phyloP scores from a whole-genome alignment of 2,888 invertebrate genomes.

The Formica aserva region DNA sequence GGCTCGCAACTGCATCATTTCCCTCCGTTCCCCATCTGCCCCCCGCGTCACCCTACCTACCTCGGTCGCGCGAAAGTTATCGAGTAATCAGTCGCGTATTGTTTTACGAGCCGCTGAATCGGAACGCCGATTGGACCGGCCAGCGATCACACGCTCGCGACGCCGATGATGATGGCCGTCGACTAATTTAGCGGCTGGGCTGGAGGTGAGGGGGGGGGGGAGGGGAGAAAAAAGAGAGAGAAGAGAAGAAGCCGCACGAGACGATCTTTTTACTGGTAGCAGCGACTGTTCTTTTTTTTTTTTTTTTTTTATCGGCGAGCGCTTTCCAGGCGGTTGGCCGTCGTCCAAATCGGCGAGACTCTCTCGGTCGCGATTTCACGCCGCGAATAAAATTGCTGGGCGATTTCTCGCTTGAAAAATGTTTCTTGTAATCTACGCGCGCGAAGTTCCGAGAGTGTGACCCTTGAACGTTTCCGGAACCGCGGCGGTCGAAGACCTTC shows the following conservation, averaged over 20 bases:
- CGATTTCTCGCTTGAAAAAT: conserved; percentile 69
- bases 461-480: conserved; percentile 60
- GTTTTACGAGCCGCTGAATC: conserved; percentile 84
- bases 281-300: not conserved
- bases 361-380: conserved; percentile 60
- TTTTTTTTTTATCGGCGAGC: not conserved
- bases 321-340: conserved; percentile 66
- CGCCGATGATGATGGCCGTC: conserved; percentile 64
- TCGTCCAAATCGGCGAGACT: conserved; percentile 61
- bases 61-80: conserved; percentile 76
- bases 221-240: not conserved
- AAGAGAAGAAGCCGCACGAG: conserved; percentile 51
- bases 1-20: conserved; percentile 81
- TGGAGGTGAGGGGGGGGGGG: not conserved
- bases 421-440: conserved; percentile 47
- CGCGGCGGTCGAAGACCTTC: conserved; percentile 68
- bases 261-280: conserved; percentile 52
- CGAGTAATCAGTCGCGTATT: conserved; percentile 85
- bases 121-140: conserved; percentile 81
- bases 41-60: not conserved
- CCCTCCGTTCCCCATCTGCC: conserved; percentile 85
- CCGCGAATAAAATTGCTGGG: conserved; percentile 54
- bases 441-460: not conserved
- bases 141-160: conserved; percentile 67
- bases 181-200: conserved; percentile 62